Conservation (phyloP, 1,140 invertebrate species). For the Temnothorax longispinosus region DNA sequence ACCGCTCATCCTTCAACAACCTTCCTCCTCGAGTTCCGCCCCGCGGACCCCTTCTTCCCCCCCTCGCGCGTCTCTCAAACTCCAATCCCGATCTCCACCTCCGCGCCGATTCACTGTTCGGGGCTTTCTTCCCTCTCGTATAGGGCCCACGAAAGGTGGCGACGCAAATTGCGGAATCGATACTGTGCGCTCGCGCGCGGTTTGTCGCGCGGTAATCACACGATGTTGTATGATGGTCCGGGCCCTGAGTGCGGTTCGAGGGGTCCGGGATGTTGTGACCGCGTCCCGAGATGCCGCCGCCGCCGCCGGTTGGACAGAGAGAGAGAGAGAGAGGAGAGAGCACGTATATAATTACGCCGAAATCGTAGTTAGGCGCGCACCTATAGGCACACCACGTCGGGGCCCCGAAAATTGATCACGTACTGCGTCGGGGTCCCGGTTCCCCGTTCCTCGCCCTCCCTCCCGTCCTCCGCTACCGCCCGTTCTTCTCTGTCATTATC, state of each 20-base stretch:
- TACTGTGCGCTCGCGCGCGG: constrained; percentile 46
- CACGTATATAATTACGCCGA: constrained; percentile 84
- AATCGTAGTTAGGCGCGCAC: constrained; percentile 81
- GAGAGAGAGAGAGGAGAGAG: constrained; percentile 33
- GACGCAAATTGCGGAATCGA: constrained; percentile 54
- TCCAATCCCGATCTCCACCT: constrained; percentile 32
- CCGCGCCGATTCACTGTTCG: not conserved
- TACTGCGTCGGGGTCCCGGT: constrained; percentile 71
- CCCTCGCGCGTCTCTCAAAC: not conserved
- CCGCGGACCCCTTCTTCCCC: constrained; percentile 14
- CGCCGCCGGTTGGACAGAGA: constrained; percentile 3
- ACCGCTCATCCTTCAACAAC: constrained; percentile 72
- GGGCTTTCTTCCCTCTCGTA: not conserved
- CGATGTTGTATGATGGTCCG: constrained; percentile 48
- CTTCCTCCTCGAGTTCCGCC: constrained; percentile 50
- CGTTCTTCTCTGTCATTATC: constrained; percentile 84
- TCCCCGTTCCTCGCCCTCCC: not conserved
- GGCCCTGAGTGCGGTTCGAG: constrained; percentile 46
- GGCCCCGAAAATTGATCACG: constrained; percentile 85
- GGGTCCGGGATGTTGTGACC: constrained; percentile 52
- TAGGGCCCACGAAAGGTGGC: constrained; percentile 7
- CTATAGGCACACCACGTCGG: constrained; percentile 66
- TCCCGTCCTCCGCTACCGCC: constrained; percentile 64
- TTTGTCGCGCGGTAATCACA: constrained; percentile 67
- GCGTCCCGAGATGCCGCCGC: constrained; percentile 54